Evolutionary conservation across 2,888 invertebrate species (phyloP), one percentile per base, ranked within the genome.

Genomic region (Dynastes grantii): DNA sequence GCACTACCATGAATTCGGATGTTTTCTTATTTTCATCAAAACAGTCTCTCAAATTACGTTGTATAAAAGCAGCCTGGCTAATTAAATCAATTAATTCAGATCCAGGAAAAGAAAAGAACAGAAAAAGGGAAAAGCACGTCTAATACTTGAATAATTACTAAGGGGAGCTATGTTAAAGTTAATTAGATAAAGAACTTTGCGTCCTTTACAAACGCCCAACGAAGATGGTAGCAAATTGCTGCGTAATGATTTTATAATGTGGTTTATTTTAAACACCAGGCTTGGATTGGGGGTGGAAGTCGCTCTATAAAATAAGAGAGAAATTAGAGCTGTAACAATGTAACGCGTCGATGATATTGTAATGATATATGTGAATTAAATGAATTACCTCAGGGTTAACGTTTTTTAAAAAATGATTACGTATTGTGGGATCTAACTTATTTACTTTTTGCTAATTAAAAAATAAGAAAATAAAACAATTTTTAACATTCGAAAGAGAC

Each of bases 221-320:
- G 16, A 5, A n/a, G 22, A 58, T 58, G 55, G 55, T 58, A 58
- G 27, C 22, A 22, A 58, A 58, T 22, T 58, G 8, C 55, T 6
- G 2, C 55, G 55, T 58, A 27, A 58, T 22, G 55, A 58, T 22
- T 58, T 58, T 58, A 58, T 58, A 58, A 58, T 58, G n/a, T 16
- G 55, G 55, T 58, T 58, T 22, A 22, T 58, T 53, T 53, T 53
- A 16, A 53, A 53, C 45, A 45, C 2, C 8, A 45, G 8, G 45
- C 45, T 11, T 45, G 45, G 45, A 45, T 45, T 2, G 0, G 45
- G 45, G 11, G 11, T 45, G 45, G 45, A 8, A 1, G 45, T 45
- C 11, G 45, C 45, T 45, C 2, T 8, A 45, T 53, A 16, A 16
- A 53, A 53, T 53, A 53, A 16, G 53, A n/a, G 53, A n/a, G 53